A percentile compares a stretch with the other conserved stretches of the same genome.
Conservation (phyloP, 2,113 vertebrate genomes). For the Lagopus leucura region DNA sequence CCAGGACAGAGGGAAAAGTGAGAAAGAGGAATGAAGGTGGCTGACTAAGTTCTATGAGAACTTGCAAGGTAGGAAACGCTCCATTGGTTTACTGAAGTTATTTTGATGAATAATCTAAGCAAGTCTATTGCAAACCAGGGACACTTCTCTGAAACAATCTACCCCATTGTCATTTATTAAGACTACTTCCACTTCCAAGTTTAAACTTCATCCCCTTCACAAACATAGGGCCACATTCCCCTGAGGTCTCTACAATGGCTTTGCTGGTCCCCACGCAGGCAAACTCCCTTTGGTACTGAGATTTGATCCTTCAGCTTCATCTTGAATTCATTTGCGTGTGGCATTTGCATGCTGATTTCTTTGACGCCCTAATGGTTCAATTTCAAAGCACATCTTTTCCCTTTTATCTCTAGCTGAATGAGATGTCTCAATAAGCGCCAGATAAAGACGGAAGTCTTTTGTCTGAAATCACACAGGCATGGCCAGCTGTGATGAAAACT, state of each 20-base stretch:
- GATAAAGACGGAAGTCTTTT: slow-evolving; percentile 86
- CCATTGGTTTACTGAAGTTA: background rate
- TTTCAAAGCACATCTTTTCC: slow-evolving; percentile 82
- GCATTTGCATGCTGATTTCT: slow-evolving; percentile 78
- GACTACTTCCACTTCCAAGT: background rate
- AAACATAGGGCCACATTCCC: background rate
- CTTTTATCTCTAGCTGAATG: slow-evolving; percentile 82
- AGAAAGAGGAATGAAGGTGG: rapidly evolving
- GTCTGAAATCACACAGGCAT: slow-evolving; percentile 77
- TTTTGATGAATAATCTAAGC: background rate
- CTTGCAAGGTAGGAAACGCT: background rate
- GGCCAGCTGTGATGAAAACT: slow-evolving; percentile 82
- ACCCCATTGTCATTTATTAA: background rate
- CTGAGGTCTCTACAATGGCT: background rate
- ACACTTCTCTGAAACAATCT: background rate
- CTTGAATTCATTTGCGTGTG: slow-evolving; percentile 72
- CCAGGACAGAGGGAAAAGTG: background rate
- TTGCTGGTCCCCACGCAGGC: background rate
- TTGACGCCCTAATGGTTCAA: slow-evolving; percentile 68
- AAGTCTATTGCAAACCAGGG: background rate
- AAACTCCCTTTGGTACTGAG: slow-evolving; percentile 28
- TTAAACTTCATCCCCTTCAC: background rate
- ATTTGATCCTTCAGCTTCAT: slow-evolving; percentile 49
- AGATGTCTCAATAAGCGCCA: slow-evolving; percentile 82
- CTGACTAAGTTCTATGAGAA: background rate